phyloP scores from a whole-genome alignment of 2,113 vertebrate genomes.

The Paralichthys olivaceus region DNA sequence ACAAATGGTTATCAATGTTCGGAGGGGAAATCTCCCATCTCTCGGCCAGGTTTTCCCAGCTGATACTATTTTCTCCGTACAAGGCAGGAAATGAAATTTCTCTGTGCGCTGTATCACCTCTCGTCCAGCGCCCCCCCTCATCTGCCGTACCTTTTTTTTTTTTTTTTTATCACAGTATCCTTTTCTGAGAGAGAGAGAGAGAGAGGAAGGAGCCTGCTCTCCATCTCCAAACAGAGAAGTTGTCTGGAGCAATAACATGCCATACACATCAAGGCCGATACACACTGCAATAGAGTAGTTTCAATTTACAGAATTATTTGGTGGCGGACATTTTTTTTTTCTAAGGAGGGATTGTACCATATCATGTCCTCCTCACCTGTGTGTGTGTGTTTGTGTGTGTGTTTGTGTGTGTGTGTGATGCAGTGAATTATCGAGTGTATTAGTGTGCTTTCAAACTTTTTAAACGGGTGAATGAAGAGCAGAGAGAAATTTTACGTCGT shows the following conservation, averaged over 20 bases:
- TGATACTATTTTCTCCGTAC: constrained; percentile 91
- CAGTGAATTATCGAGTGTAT: constrained; percentile 26
- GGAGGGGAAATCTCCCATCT: constrained; percentile 90
- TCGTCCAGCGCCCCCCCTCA: constrained; percentile 11
- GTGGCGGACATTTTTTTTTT: constrained; percentile 40
- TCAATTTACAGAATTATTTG: constrained; percentile 80
- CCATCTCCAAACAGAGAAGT: constrained; percentile 68
- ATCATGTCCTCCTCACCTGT: constrained; percentile 49
- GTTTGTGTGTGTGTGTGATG: constrained; percentile 15
- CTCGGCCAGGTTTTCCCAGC: constrained; percentile 90
- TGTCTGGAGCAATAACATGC: constrained; percentile 71
- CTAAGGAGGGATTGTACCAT: constrained; percentile 46
- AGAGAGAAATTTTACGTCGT: not conserved
- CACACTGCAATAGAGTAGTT: constrained; percentile 76
- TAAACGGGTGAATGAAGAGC: not conserved
- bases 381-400: constrained; percentile 22
- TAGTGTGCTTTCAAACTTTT: not conserved
- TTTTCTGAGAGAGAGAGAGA: constrained; percentile 51
- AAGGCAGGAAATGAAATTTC: constrained; percentile 98
- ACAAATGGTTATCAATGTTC: constrained; percentile 99
- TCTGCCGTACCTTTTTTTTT: constrained; percentile 67
- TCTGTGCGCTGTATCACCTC: constrained; percentile 65
- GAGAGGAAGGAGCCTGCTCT: constrained; percentile 56
- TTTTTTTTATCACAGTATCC: constrained; percentile 80
- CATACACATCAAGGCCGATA: constrained; percentile 61